Evolutionary conservation across 2,888 invertebrate genomes (phyloP), one percentile per base, ranked within the genome.

Genomic region (Drosophila neotestacea): DNA sequence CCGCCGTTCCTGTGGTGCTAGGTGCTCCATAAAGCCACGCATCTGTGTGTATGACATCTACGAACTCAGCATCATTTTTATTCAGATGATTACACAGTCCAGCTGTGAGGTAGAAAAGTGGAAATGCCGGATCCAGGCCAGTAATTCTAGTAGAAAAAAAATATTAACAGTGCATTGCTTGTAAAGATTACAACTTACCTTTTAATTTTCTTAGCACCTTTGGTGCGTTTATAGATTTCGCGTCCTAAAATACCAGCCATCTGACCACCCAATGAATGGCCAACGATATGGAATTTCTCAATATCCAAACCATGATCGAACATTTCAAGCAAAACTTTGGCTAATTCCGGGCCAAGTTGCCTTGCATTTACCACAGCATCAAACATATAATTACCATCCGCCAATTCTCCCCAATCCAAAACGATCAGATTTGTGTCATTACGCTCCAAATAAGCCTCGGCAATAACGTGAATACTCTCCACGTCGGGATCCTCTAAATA

Each of bases 11-110:
- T 0, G 94, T 94, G 13, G 92, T 90, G 0, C 94, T 93, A 0
- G 94, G 94, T 0, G 94, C 94, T 0, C 95, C 95, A 67, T 94
- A 94, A 0, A 93, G 92, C 32, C 94, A 94, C 0, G 94, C 94
- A 77, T 95, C 95, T 0, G 96, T 95, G 85, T 96, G 96, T 65
- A 96, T 95, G 5, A 96, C 94, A 89, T 96, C 95, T 1, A 95
- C 95, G 47, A 94, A 94, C 52, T 94, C 93, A 0, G 95, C 95
- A 85, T 95, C 94, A 2, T 91, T 92, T 2, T 93, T 93, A 41
- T 81, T 92, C 10, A 95, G 89, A 75, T 94, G 94, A 4, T 64
- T 28, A 2, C 77, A 61, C 5, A 90, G 30, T 9, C 78, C 74
- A 30, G 81, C 70, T 6, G 79, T 83, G 34, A 84, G 79, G 79